Evolutionary conservation across 2,113 vertebrate genomes (phyloP), one percentile per base, ranked within the genome.

Genomic region (Ceyx cyanopectus): DNA sequence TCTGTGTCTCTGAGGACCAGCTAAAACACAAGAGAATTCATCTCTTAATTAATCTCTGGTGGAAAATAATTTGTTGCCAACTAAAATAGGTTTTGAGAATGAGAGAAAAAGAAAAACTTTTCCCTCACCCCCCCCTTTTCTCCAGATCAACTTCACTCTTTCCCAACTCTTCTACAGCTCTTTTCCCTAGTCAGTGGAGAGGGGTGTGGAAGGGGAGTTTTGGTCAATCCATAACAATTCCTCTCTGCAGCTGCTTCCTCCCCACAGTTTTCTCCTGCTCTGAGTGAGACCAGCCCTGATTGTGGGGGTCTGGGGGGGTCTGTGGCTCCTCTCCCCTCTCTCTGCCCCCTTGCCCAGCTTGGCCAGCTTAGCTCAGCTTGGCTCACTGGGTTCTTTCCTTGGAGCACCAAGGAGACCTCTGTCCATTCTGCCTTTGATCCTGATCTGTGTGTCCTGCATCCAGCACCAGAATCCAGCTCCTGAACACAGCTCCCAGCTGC

Each of bases 171-270:
- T 81, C 61, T 37, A 9, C 5, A 6, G 30, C 32, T 65, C 13
- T 81, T 19, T 17, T 62, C 4, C 21, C 7, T 17, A 53, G 5
- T 21, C 2, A 4, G 19, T 57, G 16, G 4, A 46, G 8, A 9
- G 5, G 2, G 12, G 3, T 15, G 15, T 2, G 14, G 12, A 70
- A 37, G 6, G 7, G 12, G 5, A 8, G 5, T 51, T 54, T 29
- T 84, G 27, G 2, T 51, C 29, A 56, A 1, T 18, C 14, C 3
- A 2, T 56, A 60, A 57, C 27, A 77, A 32, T 7, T 32, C 53
- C 12, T 45, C 5, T 29, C 14, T 34, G 17, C 18, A 57, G 7
- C 2, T 24, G 11, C 45, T 63, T 63, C 10, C 14, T 68, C 54
- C 21, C 63, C 40, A 30, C 4, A 9, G 2, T 60, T 73, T n/a